A percentile compares a stretch with the other conserved stretches of the same genome.
Evolutionary conservation across 2,797 vertebrate genomes (phyloP).

Genomic region (Micromesistius poutassou): DNA sequence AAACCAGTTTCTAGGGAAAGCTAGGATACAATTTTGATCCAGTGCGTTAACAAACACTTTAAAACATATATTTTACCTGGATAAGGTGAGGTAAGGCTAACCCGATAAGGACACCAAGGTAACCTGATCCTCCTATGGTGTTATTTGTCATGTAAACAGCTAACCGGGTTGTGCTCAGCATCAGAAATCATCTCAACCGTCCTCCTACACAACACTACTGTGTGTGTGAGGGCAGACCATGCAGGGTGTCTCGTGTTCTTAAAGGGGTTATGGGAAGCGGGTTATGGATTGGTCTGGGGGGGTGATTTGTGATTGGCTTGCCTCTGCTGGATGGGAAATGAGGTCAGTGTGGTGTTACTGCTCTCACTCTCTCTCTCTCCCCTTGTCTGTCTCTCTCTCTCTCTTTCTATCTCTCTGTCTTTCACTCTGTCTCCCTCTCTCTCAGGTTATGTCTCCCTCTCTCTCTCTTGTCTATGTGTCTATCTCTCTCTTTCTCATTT

Average conservation of each 20-base stretch:
- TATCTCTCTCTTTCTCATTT: conserved; percentile 34
- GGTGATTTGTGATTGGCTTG: conserved; percentile 23
- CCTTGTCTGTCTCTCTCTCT: conserved; percentile 15
- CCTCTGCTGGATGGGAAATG: conserved; percentile 58
- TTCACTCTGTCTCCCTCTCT: not conserved
- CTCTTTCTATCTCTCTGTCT: not conserved
- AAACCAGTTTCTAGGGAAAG: too few relatives aligned
- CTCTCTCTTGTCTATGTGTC: not conserved
- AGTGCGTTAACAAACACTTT: too few relatives aligned
- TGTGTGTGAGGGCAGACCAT: not conserved
- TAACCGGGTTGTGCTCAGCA: not conserved
- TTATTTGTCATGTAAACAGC: not conserved
- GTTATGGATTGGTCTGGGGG: not conserved
- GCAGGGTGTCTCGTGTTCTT: not conserved
- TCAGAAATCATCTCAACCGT: not conserved
- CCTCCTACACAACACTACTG: too few relatives aligned
- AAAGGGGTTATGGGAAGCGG: not conserved
- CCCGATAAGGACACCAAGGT: too few relatives aligned
- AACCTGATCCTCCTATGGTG: not conserved
- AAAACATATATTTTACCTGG: too few relatives aligned
- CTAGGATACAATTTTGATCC: too few relatives aligned
- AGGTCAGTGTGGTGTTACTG: conserved; percentile 68
- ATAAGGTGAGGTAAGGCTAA: too few relatives aligned
- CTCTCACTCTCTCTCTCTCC: not conserved
- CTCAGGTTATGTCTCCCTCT: not conserved